Base-by-base conservation (phyloP, 2,888 invertebrate genomes). In the Cataglyphis albicans region DNA sequence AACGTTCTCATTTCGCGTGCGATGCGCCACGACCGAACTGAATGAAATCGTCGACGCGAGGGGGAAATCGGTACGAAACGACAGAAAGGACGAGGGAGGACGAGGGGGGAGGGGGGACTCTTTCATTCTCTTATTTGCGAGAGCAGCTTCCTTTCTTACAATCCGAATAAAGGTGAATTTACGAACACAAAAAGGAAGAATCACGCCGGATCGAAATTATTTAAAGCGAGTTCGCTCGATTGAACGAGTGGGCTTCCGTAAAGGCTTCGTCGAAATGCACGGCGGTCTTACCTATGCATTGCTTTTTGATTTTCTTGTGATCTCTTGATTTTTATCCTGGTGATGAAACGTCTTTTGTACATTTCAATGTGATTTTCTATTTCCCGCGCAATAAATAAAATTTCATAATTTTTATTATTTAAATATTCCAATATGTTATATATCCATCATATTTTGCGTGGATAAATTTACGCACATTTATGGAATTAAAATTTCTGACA, bases 1-100 rank as follows among this genome's bases (percentile, higher is more conserved):
- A 87, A 76, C 87, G 85, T 88, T 85, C 88, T 88, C 88, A 85
- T 84, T 86, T 70, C 44, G 21, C 68, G 70, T 70, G 59, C 84
- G 86, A 85, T 83, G 80, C 81, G 83, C 84, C 86, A 70, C 85
- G 84, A 81, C 80, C 73, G 67, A 74, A 52, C 68, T 88, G 86
- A 88, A 88, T 88, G 87, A 82, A 81, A 87, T 88, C 87, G 75
- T 63, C 85, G 82, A 64, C 83, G 80, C 81, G 82, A 86, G 82
- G 52, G 78, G 52, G 81, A 83, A 85, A 88, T 87, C 85, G 87
- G 72, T 70, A 82, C 72, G 85, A 67, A 80, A 73, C 72, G 70
- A 61, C 48, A 44, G 52, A 61, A 84, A 81, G 74, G 35, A 74
- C 48, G 52, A 63, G 64, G 35, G 18, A 15, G 5, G 44, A 48